Evolutionary conservation across 2,113 vertebrate genomes (phyloP), one percentile per base, ranked within the genome.

Genomic region (Scortum barcoo): DNA sequence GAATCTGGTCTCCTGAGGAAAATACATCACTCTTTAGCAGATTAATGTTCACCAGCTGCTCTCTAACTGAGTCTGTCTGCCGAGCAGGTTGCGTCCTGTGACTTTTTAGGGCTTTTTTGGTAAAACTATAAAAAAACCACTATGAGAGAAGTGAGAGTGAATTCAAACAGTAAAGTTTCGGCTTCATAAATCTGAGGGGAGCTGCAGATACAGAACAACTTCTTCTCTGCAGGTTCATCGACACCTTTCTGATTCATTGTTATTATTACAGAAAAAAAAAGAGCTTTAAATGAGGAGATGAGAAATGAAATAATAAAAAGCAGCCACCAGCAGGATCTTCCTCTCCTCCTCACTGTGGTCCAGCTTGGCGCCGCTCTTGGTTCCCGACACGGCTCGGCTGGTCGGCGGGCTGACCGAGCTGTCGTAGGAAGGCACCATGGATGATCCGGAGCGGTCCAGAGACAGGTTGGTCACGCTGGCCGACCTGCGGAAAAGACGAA

Each of bases 331-430:
- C 56, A 99, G 96, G 87, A 99, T 98, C 94, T 99, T 99, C 87
- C 98, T 95, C 91, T 99, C 98, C 48, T 99, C 97, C 86, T 99
- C 98, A 0, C 92, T 97, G 86, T 97, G 93, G 91, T 99, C 98
- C 78, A 92, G 67, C 72, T 94, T 93, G 76, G 76, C 26, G 65
- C 91, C 78, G 2, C 94, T 92, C 88, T 98, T 98, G 75, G 94
- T 53, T 51, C 78, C 86, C 0, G 85, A 79, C 61, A 96, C 93
- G 0, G 96, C 95, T 26, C 97, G 94, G 76, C 93, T 97, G 80
- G 96, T 95, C 48, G 98, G 97, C 1, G 98, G 98, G 85, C 98
- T 99, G 83, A 98, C 96, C 0, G 97, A 97, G 3, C 95, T 95
- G 91, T 99, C 97, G 0, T 99, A 99, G 2, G 98, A 89, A 13